Evolutionary conservation across 2,888 invertebrate genomes (phyloP).

Genomic region (Cremastinae sp.): DNA sequence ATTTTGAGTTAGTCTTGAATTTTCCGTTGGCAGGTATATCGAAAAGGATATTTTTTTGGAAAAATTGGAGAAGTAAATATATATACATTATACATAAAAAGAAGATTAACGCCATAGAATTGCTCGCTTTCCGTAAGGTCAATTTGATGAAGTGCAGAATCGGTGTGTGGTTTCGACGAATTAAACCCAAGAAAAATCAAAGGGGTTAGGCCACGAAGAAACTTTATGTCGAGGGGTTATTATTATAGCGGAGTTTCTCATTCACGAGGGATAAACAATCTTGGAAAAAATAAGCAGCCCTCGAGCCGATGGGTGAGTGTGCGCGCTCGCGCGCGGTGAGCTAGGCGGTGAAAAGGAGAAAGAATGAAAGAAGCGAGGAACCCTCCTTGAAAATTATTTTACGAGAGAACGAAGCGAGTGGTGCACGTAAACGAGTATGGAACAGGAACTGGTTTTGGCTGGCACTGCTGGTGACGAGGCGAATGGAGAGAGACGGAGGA

Average conservation of each 20-base stretch:
- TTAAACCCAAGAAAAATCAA: not conserved
- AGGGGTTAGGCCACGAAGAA: constrained; percentile 17
- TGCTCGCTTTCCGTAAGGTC: not conserved
- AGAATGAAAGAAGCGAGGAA: constrained; percentile 46
- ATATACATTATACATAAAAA: too few species aligned
- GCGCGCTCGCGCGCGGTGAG: constrained; percentile 53
- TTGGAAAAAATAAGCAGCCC: constrained; percentile 49
- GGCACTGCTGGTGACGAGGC: constrained; percentile 58
- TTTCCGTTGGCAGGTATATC: not conserved
- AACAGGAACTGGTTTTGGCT: constrained; percentile 51
- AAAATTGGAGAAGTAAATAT: too few species aligned
- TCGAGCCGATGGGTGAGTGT: constrained; percentile 20
- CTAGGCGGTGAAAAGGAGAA: constrained; percentile 51
- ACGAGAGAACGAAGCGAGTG: constrained; percentile 61
- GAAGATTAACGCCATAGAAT: constrained; percentile 3
- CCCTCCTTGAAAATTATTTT: constrained; percentile 67
- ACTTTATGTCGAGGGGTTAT: not conserved
- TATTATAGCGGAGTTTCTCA: constrained; percentile 27
- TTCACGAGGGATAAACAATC: constrained; percentile 49
- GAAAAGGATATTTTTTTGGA: too few species aligned
- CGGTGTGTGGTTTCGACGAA: not conserved
- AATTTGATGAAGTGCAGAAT: not conserved
- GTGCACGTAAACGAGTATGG: constrained; percentile 42
- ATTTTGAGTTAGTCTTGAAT: too few species aligned
- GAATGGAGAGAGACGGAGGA: constrained; percentile 28